Evolutionary conservation across 1,140 invertebrate genomes (phyloP).

Genomic region (Whitmania pigra): DNA sequence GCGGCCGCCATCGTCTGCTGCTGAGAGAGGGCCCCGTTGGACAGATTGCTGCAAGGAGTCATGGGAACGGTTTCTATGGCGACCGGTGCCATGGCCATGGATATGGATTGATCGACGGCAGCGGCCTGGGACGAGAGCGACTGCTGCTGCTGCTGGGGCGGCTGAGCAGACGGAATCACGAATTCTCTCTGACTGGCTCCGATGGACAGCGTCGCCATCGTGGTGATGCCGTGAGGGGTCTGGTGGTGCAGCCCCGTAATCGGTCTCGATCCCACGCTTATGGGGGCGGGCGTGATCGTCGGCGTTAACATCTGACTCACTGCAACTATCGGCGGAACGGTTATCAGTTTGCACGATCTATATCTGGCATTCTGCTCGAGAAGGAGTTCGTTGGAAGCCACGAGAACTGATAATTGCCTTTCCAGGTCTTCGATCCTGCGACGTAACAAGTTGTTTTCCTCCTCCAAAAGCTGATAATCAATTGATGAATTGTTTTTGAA

Average conservation of each 20-base stretch:
- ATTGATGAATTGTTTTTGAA: neutral
- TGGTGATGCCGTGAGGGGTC: constrained; percentile 14
- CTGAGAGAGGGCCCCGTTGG: constrained; percentile 1
- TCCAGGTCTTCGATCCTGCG: constrained; percentile 62
- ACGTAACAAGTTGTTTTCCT: constrained; percentile 58
- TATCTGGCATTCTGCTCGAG: constrained; percentile 66
- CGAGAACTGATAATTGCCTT: constrained; percentile 55
- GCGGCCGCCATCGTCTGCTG: constrained; percentile 13
- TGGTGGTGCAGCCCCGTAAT: constrained; percentile 23
- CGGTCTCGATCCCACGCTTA: constrained; percentile 23
- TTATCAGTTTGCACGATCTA: constrained; percentile 48
- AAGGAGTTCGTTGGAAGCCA: constrained; percentile 67
- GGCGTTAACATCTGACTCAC: constrained; percentile 29
- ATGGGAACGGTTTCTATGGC: constrained; percentile 14
- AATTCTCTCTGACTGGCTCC: constrained; percentile 18
- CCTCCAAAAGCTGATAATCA: constrained; percentile 48
- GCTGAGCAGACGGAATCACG: constrained; percentile 16
- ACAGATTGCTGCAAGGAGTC: constrained; percentile 13
- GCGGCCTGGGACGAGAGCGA: constrained; percentile 10
- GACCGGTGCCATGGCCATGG: constrained; percentile 20
- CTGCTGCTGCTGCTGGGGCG: constrained; percentile 9
- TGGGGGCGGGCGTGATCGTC: constrained; percentile 28
- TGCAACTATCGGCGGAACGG: constrained; percentile 27
- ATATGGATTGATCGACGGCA: constrained; percentile 18
- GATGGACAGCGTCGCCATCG: constrained; percentile 16